These are phyloP conservation scores for Pelvicachromis taeniatus DNA, from an alignment of 2,113 vertebrate species.

Conservation along the genomic window DNA sequence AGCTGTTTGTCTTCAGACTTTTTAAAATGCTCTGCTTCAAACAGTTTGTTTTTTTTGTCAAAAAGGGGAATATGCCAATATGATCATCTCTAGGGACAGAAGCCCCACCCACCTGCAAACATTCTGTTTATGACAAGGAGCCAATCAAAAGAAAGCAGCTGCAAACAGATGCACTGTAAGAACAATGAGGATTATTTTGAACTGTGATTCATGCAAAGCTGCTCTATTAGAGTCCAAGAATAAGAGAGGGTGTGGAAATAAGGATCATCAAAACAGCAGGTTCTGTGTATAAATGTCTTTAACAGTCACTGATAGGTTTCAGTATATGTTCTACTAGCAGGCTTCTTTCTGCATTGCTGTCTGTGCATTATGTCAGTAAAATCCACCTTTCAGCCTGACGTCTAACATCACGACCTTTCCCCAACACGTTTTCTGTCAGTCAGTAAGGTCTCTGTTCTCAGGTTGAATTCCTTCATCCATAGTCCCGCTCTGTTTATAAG, in stretches of 20 bases:
- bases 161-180: neutral
- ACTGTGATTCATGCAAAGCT: neutral
- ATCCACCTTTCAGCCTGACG: neutral
- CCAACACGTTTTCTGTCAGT: neutral
- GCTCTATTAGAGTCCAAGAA: neutral
- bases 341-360: neutral
- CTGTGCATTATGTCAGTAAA: neutral
- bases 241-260: neutral
- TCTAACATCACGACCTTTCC: neutral
- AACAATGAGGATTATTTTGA: neutral
- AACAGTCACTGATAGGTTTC: neutral
- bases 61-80: neutral
- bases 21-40: neutral
- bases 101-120: neutral
- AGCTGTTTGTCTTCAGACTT: neutral
- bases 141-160: neutral
- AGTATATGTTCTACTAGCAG: neutral
- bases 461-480: conserved; percentile 24
- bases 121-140: neutral
- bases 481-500: conserved; percentile 9
- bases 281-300: neutral
- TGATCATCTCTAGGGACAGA: neutral
- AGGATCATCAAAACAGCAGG: neutral
- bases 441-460: neutral
- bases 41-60: neutral